A percentile compares a stretch with the other conserved stretches of the same genome.
Evolutionary conservation across 2,888 invertebrate genomes (phyloP).

Genomic region (Gasteruption jaculator): DNA sequence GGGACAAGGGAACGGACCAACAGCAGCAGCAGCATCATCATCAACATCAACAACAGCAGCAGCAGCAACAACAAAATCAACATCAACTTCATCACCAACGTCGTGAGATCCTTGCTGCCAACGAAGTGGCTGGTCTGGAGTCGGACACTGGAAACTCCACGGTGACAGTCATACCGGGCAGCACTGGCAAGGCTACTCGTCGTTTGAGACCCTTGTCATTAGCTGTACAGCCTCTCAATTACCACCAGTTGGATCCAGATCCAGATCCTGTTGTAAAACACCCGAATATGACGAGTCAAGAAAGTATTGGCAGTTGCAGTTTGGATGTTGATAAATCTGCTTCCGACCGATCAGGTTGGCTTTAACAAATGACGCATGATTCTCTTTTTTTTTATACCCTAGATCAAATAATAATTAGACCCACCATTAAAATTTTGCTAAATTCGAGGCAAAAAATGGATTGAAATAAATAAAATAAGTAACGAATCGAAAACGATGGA

Average conservation of each 20-base stretch:
- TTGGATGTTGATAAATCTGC: constrained; percentile 71
- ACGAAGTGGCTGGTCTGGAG: constrained; percentile 45
- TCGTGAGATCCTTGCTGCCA: constrained; percentile 14
- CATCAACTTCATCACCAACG: too few species aligned
- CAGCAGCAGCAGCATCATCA: too few species aligned
- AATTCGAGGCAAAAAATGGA: too few species aligned
- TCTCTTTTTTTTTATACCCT: too few species aligned
- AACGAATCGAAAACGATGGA: too few species aligned
- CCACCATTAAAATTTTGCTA: too few species aligned
- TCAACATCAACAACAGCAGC: constrained; percentile 11
- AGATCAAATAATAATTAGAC: too few species aligned
- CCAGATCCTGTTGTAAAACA: constrained; percentile 20
- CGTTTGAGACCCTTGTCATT: constrained; percentile 43
- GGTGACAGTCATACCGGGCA: constrained; percentile 29
- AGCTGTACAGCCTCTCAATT: constrained; percentile 47
- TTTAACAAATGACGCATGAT: too few species aligned
- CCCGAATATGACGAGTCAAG: constrained; percentile 53
- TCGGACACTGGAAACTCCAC: constrained; percentile 33
- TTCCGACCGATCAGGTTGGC: constrained; percentile 51
- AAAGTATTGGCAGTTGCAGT: constrained; percentile 84
- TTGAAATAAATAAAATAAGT: too few species aligned
- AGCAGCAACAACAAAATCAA: constrained; percentile 13
- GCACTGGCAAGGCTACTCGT: constrained; percentile 34
- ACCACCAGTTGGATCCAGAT: constrained; percentile 45
- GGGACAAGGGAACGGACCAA: constrained; percentile 38